Conservation (phyloP, 2,888 invertebrate species). For the Dryocosmus kuriphilus region DNA sequence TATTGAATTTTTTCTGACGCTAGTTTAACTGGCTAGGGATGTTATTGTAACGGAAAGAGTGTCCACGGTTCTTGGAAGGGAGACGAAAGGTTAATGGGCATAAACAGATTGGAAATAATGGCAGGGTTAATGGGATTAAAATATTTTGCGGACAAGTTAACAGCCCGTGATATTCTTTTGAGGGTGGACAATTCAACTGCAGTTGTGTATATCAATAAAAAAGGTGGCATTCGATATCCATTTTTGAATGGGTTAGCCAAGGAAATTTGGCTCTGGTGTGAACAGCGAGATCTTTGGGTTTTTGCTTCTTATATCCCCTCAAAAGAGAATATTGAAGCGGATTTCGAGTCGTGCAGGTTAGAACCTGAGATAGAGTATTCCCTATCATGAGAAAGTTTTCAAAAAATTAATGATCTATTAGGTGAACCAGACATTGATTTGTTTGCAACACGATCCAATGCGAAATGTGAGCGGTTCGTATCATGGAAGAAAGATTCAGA, state of each 20-base stretch:
- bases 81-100: conserved; percentile 18
- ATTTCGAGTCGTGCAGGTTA: conserved; percentile 37
- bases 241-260: conserved; percentile 14
- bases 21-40: conserved; percentile 43
- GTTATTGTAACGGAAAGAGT: conserved; percentile 6
- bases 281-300: conserved; percentile 38
- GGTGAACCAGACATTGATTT: conserved; percentile 56
- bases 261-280: conserved; percentile 45
- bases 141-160: conserved; percentile 39
- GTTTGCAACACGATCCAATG: conserved; percentile 53
- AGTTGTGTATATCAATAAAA: conserved; percentile 44
- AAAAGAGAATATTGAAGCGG: conserved; percentile 44
- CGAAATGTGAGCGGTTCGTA: conserved; percentile 48
- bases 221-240: conserved; percentile 25
- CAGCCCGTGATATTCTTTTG: conserved; percentile 38
- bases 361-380: conserved; percentile 44
- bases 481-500: conserved; percentile 59
- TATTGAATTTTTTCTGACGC: conserved; percentile 7
- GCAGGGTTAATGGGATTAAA: conserved; percentile 49
- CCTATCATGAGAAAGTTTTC: conserved; percentile 28
- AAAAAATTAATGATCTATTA: conserved; percentile 25
- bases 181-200: conserved; percentile 45
- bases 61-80: conserved; percentile 44
- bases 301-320: conserved; percentile 41
- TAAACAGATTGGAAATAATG: conserved; percentile 45